Evolutionary conservation across 2,113 vertebrate genomes (phyloP).

Genomic region (Stomatorhinus ivindoensis): DNA sequence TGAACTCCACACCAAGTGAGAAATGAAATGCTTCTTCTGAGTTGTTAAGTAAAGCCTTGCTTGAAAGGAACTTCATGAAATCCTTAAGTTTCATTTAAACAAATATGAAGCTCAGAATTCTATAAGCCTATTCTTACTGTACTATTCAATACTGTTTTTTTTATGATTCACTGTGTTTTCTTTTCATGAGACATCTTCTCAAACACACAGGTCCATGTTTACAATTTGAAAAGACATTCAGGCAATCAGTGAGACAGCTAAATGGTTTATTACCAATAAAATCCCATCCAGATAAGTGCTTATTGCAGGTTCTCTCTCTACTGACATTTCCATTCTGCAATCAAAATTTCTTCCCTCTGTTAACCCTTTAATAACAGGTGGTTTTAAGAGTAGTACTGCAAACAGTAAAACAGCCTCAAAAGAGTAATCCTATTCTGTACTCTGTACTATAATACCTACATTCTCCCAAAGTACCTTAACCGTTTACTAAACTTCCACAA

Average conservation of each 20-base stretch:
- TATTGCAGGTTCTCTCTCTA: conserved; percentile 28
- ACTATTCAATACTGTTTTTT: neutral
- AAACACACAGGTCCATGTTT: conserved; percentile 21
- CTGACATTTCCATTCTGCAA: conserved; percentile 12
- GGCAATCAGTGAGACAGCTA: conserved; percentile 7
- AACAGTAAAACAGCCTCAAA: neutral
- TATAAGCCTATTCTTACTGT: neutral
- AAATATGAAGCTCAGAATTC: neutral
- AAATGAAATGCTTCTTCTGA: neutral
- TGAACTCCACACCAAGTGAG: neutral
- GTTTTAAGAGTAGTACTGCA: neutral
- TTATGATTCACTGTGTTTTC: neutral
- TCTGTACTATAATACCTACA: neutral
- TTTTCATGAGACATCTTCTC: conserved; percentile 5
- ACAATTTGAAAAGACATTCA: conserved; percentile 32
- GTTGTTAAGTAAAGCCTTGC: neutral
- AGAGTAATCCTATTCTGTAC: neutral
- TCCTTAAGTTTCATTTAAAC: neutral
- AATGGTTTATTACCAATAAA: conserved; percentile 22
- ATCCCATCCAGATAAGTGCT: conserved; percentile 17
- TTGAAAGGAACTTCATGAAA: neutral
- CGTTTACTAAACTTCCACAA: neutral
- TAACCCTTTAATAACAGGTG: conserved; percentile 36
- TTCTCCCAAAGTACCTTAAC: neutral
- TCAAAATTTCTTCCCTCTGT: conserved; percentile 11